Percentiles rank a stretch among this genome's conserved stretches.
These are phyloP conservation scores for Halesus radiatus DNA, from an alignment of 1,140 invertebrate genomes.

Conservation along the genomic window DNA sequence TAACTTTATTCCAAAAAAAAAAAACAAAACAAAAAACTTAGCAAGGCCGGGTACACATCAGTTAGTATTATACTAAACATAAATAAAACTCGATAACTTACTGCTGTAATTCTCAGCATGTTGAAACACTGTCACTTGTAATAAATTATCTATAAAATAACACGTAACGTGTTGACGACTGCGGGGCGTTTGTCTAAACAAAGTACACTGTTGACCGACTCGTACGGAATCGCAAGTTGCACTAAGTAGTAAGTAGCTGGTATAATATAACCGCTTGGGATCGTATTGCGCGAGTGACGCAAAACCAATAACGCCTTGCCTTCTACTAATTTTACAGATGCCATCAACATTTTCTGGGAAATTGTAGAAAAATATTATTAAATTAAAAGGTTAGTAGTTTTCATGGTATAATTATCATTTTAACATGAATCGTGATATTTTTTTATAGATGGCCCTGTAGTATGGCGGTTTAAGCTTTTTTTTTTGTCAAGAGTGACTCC, in stretches of 20 bases:
- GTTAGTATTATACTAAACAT: no score
- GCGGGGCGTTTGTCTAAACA: neutral
- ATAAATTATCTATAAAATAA: neutral
- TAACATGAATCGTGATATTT: no score
- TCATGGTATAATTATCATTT: no score
- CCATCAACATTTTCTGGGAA: constrained; percentile 2
- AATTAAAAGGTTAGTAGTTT: no score
- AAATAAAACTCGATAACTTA: no score
- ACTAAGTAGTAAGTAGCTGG: neutral
- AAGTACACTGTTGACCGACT: neutral
- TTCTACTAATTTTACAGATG: neutral
- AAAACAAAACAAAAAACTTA: no score
- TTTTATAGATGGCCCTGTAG: no score
- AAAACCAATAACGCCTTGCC: neutral
- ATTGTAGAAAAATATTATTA: neutral
- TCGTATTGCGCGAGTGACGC: neutral
- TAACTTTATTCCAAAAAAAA: no score
- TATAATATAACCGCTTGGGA: neutral
- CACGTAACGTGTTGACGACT: neutral
- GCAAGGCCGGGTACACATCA: no score
- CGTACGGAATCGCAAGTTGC: constrained; percentile 7
- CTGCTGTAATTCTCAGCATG: no score
- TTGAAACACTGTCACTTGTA: neutral
- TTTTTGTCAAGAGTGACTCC: no score
- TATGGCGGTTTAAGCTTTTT: no score